Evolutionary conservation across 2,113 vertebrate genomes (phyloP).

Genomic region (Dissostichus mawsoni): DNA sequence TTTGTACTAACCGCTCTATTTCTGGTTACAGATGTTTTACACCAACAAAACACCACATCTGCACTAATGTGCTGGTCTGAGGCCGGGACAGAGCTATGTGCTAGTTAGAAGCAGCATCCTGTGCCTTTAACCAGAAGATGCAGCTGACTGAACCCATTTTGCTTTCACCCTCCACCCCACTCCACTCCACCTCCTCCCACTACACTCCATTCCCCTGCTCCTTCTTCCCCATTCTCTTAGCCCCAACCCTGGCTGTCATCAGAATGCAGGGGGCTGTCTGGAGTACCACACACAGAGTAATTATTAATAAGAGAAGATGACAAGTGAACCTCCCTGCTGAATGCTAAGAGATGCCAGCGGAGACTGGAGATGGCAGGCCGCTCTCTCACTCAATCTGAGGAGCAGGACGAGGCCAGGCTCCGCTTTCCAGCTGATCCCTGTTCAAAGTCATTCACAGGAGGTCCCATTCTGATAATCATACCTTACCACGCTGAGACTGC

Average conservation of each 20-base stretch:
- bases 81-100: conserved; percentile 19
- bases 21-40: conserved; percentile 39
- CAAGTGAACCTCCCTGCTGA: conserved; percentile 74
- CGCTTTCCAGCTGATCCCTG: conserved; percentile 37
- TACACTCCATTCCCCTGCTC: conserved; percentile 35
- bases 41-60: conserved; percentile 30
- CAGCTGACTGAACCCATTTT: conserved; percentile 78
- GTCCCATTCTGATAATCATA: conserved; percentile 54
- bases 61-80: conserved; percentile 28
- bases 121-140: conserved; percentile 70
- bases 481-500: conserved; percentile 26
- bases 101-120: conserved; percentile 49
- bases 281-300: conserved; percentile 77
- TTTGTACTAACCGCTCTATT: conserved; percentile 29
- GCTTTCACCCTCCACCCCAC: conserved; percentile 73
- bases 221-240: conserved; percentile 46
- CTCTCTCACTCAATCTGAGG: conserved; percentile 28
- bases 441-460: conserved; percentile 67
- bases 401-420: conserved; percentile 33
- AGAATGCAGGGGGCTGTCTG: conserved; percentile 72
- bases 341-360: conserved; percentile 70
- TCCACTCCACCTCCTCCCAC: conserved; percentile 55
- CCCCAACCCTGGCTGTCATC: conserved; percentile 64
- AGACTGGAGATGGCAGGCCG: conserved; percentile 41
- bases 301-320: conserved; percentile 82